Base-by-base conservation (phyloP, 1,140 invertebrate genomes). In the Magallana ariakensis region DNA sequence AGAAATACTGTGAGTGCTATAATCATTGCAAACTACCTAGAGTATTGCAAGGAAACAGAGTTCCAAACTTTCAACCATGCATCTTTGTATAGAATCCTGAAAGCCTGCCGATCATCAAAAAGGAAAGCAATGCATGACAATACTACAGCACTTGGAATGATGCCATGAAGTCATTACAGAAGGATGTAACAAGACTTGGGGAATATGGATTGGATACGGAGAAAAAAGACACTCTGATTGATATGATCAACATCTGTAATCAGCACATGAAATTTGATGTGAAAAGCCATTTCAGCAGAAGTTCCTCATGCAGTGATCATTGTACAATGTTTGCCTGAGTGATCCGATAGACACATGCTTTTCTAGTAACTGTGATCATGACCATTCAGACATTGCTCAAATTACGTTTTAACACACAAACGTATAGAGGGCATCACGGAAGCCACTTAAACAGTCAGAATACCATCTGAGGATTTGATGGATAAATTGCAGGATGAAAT, bases 241-340 rank as follows among this genome's bases (percentile, higher is more conserved):
- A 60, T n/a, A 60, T 60, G 58, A 60, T 60, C 58, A 60, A 60
- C 58, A 60, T 60, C 8, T 60, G 58, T 60, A 86, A 83, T 55
- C 80, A 86, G 54, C 80, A 66, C 19, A 33, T 86, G 54, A 86
- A 86, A 33, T 86, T 86, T 82, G 85, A 86, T 81, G 58, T 60
- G 15, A 86, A 86, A n/a, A n/a, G n/a, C n/a, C n/a, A n/a, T n/a
- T n/a, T n/a, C n/a, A n/a, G n/a, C n/a, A n/a, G n/a, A n/a, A 8
- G 13, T 56, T 66, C 58, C 66, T 10, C 46, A 70, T 83, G 81
- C 22, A 33, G 55, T 33, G 82, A 83, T 83, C 81, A 83, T n/a
- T 87, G 82, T 33, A 55, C 85, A 62, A 33, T 57, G 62, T 66
- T 19, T 54, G 26, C 55, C 56, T 86, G 53, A 82, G 85, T 86